Base-by-base conservation (phyloP, 2,888 invertebrate genomes). In the Crepidodera aurea region DNA sequence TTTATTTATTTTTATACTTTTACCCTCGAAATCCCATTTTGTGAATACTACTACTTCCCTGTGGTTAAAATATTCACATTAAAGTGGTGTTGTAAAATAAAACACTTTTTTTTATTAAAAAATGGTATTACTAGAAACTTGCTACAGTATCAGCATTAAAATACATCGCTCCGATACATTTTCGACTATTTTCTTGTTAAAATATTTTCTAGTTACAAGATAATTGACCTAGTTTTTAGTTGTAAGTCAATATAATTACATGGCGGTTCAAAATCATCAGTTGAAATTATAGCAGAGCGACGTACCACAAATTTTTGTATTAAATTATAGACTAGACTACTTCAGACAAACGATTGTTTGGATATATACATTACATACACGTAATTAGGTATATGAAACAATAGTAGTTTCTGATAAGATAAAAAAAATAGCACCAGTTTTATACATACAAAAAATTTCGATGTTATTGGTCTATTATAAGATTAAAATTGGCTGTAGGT, bases 381-480 rank as follows among this genome's bases (percentile, higher is more conserved):
- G 50, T 34, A 51, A 51, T n/a, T 42, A 39, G 58, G 42, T 58
- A 57, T 56, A 60, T 64, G 48, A 60, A 56, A 60, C 56, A 60
- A 60, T 60, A 57, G 51, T 54, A 51, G 60, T 60, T 60, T 51
- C 56, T 39, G 40, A 55, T 55, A 68, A 65, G 50, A 62, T 65
- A 66, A 64, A 53, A 66, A 72, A 71, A 64, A 42, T 72, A 73
- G 73, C 73, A 73, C 73, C 73, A 70, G 39, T 69, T 69, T 70
- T 73, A 69, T 69, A 69, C 64, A 68, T 57, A 56, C 57, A 61
- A 54, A 69, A 68, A 66, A 60, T 56, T 72, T 73, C 71, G 73
- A 73, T 73, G 73, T 73, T 40, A 37, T 54, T 61, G 53, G 64
- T 56, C 54, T 60, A 51, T 50, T 59, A 56, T 61, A 50, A 65